Base-by-base conservation (phyloP, 1,140 invertebrate species). In the Probaryconus sp. region DNA sequence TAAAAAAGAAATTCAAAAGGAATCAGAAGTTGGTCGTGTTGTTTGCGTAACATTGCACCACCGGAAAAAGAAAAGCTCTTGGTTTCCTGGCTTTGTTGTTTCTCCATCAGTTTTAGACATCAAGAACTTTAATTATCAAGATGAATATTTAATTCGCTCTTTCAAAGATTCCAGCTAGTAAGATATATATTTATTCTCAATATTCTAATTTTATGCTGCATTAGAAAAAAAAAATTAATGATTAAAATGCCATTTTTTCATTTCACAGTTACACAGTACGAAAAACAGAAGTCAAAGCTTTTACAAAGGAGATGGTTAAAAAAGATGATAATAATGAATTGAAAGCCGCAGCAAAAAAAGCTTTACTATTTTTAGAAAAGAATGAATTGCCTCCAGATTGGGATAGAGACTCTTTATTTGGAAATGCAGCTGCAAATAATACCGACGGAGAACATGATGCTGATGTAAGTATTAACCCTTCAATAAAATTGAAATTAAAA, bases 111-210 rank as follows among this genome's bases (percentile, higher is more conserved):
- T 96, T 26, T 95, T 97, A 85, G 94, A 96, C 76, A 94, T 93
- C n/a, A 93, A 94, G 1, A 91, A 92, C 77, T 94, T 95, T 68
- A 90, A 93, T 69, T 91, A 93, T 3, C 94, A 95, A 81, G 95
- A 97, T 77, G 96, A 98, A 79, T 95, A 97, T 83, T 89, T 98
- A 1, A 95, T 99, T 13, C 90, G 96, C 67, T 97, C 95, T 1
- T 98, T 99, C 81, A 96, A 96, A 83, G 97, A 98, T 90, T 95
- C 95, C 13, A 90, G 96, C 92, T 98, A 97, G 94, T 96, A 88
- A 93, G 94, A 91, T n/a, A n/a, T n/a, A n/a, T n/a, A n/a, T n/a
- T n/a, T n/a, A n/a, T n/a, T n/a, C n/a, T n/a, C n/a, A n/a, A n/a
- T n/a, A n/a, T n/a, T n/a, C n/a, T n/a, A n/a, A n/a, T n/a, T n/a